Percentiles rank a stretch among this genome's conserved stretches.
Conservation (phyloP, 2,797 vertebrate species). For the Ara ararauna region DNA sequence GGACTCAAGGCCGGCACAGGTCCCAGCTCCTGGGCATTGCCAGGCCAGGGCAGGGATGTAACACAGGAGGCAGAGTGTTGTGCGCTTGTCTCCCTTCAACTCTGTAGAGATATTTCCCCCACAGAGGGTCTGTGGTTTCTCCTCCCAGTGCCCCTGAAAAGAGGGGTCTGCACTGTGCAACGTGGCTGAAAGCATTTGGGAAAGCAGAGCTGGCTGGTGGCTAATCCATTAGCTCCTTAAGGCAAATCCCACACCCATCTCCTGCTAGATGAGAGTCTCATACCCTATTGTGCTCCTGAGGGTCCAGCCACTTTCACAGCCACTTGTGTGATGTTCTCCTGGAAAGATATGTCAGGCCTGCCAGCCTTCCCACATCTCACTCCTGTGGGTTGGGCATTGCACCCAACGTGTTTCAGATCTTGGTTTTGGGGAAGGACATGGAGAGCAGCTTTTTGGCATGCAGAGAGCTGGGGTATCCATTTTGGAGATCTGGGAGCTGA, state of each 20-base stretch:
- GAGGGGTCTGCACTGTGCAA: neutral
- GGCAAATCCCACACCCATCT: neutral
- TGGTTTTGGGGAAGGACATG: fast-evolving
- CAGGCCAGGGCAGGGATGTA: fast-evolving
- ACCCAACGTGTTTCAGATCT: neutral
- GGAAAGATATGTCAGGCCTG: neutral
- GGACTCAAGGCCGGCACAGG: neutral
- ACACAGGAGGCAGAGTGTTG: no score
- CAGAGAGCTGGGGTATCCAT: neutral
- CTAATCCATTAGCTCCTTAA: neutral
- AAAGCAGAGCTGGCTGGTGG: neutral
- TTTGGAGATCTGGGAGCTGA: neutral
- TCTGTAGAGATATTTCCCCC: fast-evolving
- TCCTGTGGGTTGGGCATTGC: fast-evolving
- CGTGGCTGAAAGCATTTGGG: fast-evolving
- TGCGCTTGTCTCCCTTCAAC: fast-evolving
- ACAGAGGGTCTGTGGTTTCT: neutral
- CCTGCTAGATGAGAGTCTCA: neutral
- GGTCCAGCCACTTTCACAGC: neutral
- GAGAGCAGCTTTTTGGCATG: neutral
- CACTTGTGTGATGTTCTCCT: fast-evolving
- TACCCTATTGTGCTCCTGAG: neutral
- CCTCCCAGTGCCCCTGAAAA: neutral
- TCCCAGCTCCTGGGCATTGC: neutral
- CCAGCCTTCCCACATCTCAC: fast-evolving